These are phyloP conservation scores for Carassius carassius DNA, from an alignment of 2,113 vertebrate species.

Conservation along the genomic window DNA sequence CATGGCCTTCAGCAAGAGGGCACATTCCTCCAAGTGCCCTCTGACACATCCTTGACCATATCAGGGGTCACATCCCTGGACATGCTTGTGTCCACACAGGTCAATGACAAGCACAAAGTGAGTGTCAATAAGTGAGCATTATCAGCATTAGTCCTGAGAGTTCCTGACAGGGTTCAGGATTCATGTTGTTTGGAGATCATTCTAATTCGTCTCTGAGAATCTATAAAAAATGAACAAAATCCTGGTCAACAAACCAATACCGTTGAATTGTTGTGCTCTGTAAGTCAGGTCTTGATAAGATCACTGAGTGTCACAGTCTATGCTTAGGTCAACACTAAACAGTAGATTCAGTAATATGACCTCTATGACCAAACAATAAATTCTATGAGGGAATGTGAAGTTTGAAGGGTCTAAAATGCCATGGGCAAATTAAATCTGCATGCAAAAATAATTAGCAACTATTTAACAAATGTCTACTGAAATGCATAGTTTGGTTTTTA, in stretches of 20 bases:
- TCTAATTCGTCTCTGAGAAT: constrained; percentile 9
- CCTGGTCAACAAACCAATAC: constrained; percentile 13
- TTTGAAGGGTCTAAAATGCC: not conserved
- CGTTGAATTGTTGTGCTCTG: constrained; percentile 20
- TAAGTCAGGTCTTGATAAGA: constrained; percentile 32
- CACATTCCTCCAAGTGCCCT: constrained; percentile 44
- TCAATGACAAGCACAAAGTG: constrained; percentile 51
- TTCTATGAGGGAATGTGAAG: not conserved
- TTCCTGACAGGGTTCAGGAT: constrained; percentile 35
- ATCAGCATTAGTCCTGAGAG: constrained; percentile 41
- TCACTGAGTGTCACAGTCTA: constrained; percentile 31
- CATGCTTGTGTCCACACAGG: constrained; percentile 39
- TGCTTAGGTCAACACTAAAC: constrained; percentile 18
- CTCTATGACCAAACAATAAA: not conserved
- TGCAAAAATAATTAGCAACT: not conserved
- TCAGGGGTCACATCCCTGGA: constrained; percentile 48
- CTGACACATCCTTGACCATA: constrained; percentile 58
- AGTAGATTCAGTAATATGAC: constrained; percentile 15
- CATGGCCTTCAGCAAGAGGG: constrained; percentile 23
- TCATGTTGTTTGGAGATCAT: constrained; percentile 29
- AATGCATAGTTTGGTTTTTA: not conserved
- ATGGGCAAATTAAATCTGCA: not conserved
- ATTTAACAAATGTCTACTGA: not conserved
- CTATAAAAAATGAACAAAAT: constrained; percentile 24
- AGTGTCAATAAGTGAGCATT: constrained; percentile 32